Evolutionary conservation across 2,888 invertebrate species (phyloP).

Genomic region (Bellardia bayeri): DNA sequence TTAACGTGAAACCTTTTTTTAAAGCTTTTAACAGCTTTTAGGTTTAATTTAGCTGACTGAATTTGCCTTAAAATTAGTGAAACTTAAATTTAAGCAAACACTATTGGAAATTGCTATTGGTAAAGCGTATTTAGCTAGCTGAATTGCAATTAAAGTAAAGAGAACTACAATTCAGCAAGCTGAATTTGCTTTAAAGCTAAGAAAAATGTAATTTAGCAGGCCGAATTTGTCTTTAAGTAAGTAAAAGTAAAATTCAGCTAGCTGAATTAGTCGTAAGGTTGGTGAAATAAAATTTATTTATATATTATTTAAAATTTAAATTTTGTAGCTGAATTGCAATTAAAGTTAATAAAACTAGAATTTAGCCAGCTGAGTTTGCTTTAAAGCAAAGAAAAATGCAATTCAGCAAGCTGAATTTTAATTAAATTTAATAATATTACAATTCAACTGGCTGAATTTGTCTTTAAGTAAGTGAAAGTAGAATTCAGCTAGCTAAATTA

Average conservation of each 20-base stretch:
- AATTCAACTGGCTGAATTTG: neutral
- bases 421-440: neutral
- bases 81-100: too few species aligned
- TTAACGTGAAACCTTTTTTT: too few species aligned
- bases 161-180: neutral
- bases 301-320: neutral
- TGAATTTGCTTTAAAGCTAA: neutral
- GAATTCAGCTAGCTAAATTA: neutral
- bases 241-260: too few species aligned
- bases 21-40: too few species aligned
- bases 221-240: neutral
- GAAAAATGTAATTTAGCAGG: neutral
- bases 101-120: neutral
- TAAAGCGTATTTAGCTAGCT: neutral
- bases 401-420: neutral
- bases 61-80: too few species aligned
- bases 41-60: too few species aligned
- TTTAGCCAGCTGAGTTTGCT: neutral
- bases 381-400: neutral
- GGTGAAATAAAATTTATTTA: too few species aligned
- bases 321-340: too few species aligned
- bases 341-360: too few species aligned
- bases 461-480: too few species aligned
- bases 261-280: too few species aligned
- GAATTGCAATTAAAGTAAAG: neutral